A percentile compares a stretch with the other conserved stretches of the same genome.
phyloP scores from a whole-genome alignment of 37 sponge, comb jelly and placozoan species.

The Agelas oroides region DNA sequence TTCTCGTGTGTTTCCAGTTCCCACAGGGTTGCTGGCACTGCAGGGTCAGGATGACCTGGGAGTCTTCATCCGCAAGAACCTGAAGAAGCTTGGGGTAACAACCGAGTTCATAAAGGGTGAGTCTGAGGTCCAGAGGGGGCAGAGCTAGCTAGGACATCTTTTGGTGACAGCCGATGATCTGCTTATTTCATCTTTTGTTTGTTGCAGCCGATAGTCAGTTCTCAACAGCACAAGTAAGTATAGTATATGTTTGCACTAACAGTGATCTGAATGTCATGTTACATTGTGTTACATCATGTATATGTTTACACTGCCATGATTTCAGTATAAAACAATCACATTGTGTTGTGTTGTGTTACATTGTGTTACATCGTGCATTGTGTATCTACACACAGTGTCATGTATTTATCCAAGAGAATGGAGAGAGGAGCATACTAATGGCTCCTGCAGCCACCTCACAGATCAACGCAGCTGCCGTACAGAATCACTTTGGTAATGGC shows the following conservation, averaged over 20 bases:
- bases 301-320: background rate
- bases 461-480: constrained; percentile 58
- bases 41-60: constrained; percentile 88
- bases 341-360: too few relatives aligned
- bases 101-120: constrained; percentile 75
- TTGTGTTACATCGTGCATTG: background rate
- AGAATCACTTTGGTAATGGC: constrained; percentile 68
- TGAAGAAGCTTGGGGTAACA: constrained; percentile 59
- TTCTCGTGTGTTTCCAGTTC: constrained; percentile 9
- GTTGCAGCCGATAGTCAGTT: constrained; percentile 18
- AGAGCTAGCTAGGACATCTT: background rate
- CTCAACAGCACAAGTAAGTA: constrained; percentile 43
- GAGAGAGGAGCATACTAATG: constrained; percentile 92
- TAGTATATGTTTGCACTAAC: too few relatives aligned
- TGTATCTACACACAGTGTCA: constrained; percentile 58
- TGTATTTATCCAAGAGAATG: constrained; percentile 87
- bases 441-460: constrained; percentile 82
- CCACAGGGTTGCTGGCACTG: constrained; percentile 79
- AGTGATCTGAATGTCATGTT: too few relatives aligned
- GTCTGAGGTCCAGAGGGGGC: background rate
- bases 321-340: background rate
- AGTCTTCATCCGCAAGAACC: constrained; percentile 46
- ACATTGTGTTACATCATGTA: too few relatives aligned
- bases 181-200: background rate
- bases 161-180: background rate